Evolutionary conservation across 2,888 invertebrate genomes (phyloP), one percentile per base, ranked within the genome.

Genomic region (Belgica antarctica): DNA sequence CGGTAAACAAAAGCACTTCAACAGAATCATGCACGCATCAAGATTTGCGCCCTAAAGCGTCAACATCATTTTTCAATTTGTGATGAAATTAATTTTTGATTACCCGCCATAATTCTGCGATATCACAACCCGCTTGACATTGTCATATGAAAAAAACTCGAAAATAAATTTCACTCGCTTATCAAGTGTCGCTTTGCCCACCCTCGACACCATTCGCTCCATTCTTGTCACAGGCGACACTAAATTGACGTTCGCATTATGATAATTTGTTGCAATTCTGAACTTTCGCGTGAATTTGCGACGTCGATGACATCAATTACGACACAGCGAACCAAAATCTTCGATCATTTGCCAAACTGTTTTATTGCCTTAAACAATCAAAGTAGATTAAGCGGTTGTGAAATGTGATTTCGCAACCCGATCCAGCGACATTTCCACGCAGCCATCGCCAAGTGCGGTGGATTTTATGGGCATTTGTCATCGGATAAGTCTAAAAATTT

Each of bases 381-480:
- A 31, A 31, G 34, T 8, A 31, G 34, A 31, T 31, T 31, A 31
- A 52, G 52, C 52, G 7, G 7, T 52, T 52, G 41, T n/a, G n/a
- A n/a, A 31, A 31, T 8, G 34, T 31, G 34, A 5, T 31, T 31
- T 31, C 12, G 34, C n/a, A n/a, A n/a, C n/a, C n/a, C 34, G 7
- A 34, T 34, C 7, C 34, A 41, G n/a, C 41, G 41, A 10, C n/a
- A 41, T 41, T 41, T 41, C 52, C 52, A 52, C 52, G 52, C 52
- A 52, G 3, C n/a, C 3, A 8, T 25, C 12, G 27, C 24, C 65
- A 41, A 31, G 25, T 63, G 63, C 66, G 66, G n/a, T 10, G 66
- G 66, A 52, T 19, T 46, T 66, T 66, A 66, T 66, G 47, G 66
- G 31, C 25, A 66, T 66, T 66, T 52, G 52, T 66, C 47, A 66